Base-by-base conservation (phyloP, 2,888 invertebrate species). In the Lottia gigantea region DNA sequence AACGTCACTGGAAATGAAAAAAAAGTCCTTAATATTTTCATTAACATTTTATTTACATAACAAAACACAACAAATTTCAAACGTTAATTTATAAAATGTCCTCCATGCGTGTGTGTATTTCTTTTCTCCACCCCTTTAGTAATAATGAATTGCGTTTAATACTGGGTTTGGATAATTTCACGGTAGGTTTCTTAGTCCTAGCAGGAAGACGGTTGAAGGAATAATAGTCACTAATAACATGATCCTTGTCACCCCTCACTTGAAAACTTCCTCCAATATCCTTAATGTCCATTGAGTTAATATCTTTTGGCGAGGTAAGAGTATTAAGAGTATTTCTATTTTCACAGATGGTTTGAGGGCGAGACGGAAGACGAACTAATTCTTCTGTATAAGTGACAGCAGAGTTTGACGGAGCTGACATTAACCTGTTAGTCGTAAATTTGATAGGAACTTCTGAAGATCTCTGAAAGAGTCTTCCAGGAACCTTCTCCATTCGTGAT, bases 141-240 rank as follows among this genome's bases (percentile, higher is more conserved):
- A 55, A 19, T 55, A 55, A 55, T 23, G 55, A 55, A 23, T 23
- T 23, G 19, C 23, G 19, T 40, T 40, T 40, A 40, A 40, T 40
- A 19, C 11, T 23, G 12, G 55, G 14, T 55, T 19, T 55, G 14
- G 12, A 12, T 23, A 23, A 23, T 55, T 55, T 55, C 55, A 55
- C 55, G 19, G 0, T 55, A 4, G 11, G 19, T 55, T 55, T 55
- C 55, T 55, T 55, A 55, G 19, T 23, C 14, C 55, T 19, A 1
- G 23, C 19, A 2, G 55, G 55, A 12, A 55, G 23, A 23, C 79
- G 71, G 67, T 78, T 79, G n/a, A 78, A 71, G 64, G 72, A 74
- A 71, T 75, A 79, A 49, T 76, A 74, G 61, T 82, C 82, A 64
- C 74, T 77, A 1, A 75, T 62, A 40, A 80, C 80, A 62, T 76